Conservation (phyloP, 2,113 vertebrate genomes). For the Collichthys lucidus region DNA sequence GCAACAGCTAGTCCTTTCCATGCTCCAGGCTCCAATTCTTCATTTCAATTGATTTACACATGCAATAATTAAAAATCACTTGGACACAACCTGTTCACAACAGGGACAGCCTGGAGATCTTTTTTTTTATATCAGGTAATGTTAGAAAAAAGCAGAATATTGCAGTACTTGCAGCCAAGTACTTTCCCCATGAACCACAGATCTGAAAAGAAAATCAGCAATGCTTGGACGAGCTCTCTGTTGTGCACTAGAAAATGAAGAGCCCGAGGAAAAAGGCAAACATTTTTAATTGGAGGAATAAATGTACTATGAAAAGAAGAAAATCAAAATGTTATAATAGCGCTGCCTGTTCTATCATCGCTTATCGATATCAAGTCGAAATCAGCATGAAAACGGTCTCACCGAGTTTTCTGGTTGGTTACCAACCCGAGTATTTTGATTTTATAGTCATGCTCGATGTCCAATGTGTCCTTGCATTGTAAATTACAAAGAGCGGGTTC, state of each 20-base stretch:
- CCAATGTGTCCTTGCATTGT: conserved; percentile 49
- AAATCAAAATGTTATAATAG: conserved; percentile 12
- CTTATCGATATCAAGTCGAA: neutral
- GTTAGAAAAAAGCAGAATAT: neutral
- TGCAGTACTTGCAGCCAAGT: neutral
- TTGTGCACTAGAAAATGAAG: neutral
- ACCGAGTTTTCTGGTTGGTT: neutral
- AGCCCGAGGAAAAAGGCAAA: neutral
- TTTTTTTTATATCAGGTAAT: neutral
- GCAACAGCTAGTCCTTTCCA: too few species aligned
- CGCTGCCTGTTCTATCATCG: neutral
- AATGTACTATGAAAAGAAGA: neutral
- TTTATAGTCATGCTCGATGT: conserved; percentile 29
- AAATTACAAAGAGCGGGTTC: conserved; percentile 55
- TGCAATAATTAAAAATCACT: neutral
- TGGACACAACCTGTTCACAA: neutral
- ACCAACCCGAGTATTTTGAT: conserved; percentile 9
- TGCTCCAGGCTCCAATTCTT: neutral
- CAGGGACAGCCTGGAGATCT: neutral
- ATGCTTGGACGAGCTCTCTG: neutral
- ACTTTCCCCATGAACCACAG: neutral
- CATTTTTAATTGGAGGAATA: conserved; percentile 19
- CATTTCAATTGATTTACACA: neutral
- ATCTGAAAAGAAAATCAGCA: conserved; percentile 16
- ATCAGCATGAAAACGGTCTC: neutral